A percentile compares a stretch with the other conserved stretches of the same genome.
Evolutionary conservation across 1,140 invertebrate genomes (phyloP).

Genomic region (Panagrolaimus sp.): DNA sequence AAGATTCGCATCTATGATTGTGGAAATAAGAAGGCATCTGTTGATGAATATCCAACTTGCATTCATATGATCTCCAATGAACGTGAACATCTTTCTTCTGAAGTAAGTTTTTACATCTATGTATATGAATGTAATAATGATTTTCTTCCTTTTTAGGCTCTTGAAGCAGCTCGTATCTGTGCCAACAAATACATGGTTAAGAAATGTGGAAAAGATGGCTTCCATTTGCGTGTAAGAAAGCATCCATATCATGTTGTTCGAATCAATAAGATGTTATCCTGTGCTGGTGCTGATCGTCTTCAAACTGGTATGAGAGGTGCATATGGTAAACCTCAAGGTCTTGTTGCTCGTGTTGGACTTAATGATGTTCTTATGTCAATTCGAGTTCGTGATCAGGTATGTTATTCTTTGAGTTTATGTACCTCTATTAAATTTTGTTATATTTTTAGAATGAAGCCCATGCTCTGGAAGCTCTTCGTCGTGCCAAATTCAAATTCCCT

Average conservation of each 20-base stretch:
- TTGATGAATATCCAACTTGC: conserved; percentile 95
- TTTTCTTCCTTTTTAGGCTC: conserved; percentile 61
- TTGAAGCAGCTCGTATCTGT: conserved; percentile 69
- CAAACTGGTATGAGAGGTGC: too few species aligned
- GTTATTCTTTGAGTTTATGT: too few species aligned
- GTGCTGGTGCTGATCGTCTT: conserved; percentile 89
- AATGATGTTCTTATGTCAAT: conserved; percentile 98
- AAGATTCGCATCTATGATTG: conserved; percentile 99
- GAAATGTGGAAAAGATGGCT: conserved; percentile 92
- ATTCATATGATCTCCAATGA: conserved; percentile 72
- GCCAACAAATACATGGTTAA: conserved; percentile 53
- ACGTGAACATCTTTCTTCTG: conserved; percentile 80
- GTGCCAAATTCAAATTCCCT: conserved; percentile 99
- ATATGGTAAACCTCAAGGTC: too few species aligned
- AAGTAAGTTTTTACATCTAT: conserved; percentile 63
- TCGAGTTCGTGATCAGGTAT: conserved; percentile 75
- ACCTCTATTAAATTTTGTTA: too few species aligned
- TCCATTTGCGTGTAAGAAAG: conserved; percentile 74
- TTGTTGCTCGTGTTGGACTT: conserved; percentile 84
- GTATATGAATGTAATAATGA: too few species aligned
- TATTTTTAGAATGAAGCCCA: conserved; percentile 74
- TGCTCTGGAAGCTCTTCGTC: conserved; percentile 84
- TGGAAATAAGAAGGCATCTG: conserved; percentile 90
- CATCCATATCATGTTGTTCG: conserved; percentile 73
- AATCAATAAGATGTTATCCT: conserved; percentile 99